Base-by-base conservation (phyloP, 2,113 vertebrate genomes). In the Dromas ardeola region DNA sequence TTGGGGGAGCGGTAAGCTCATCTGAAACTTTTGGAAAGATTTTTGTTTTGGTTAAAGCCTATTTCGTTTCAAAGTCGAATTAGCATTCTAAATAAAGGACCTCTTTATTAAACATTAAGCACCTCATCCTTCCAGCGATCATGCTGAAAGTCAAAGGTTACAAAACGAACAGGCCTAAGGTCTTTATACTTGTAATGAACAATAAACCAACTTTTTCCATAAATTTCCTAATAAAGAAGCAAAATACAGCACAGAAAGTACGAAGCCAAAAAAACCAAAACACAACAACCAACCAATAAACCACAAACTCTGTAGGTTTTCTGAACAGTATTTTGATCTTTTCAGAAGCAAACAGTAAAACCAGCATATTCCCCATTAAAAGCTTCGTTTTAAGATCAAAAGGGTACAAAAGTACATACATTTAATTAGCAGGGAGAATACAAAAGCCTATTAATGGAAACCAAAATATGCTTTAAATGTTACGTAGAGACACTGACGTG, bases 381-480 rank as follows among this genome's bases (percentile, higher is more conserved):
- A 74, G 70, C 53, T 85, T 65, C 22, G 80, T 78, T 93, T 86
- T 78, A 92, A 47, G 72, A 93, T 90, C 77, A 94, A 95, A 93
- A 93, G 29, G 11, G 82, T 21, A 71, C 21, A 23, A 0, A 61
- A 77, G 3, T 17, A 42, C 25, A 63, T 36, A 47, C 6, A 66
- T 62, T 78, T 70, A 88, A 88, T 66, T 81, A 93, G n/a, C 29
- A 71, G 67, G 21, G 26, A 92, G 47, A 93, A 83, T 30, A 93
- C 22, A 63, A 93, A 88, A 83, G 53, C 47, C 30, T 40, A 63
- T 74, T 83, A 88, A 71, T 40, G 19, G 76, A 86, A 88, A 73
- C 38, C 14, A 82, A 90, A 88, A 18, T 10, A 49, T 10, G 13
- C 21, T 50, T 71, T 17, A 88, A 86, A 71, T 12, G 8, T 67